Percentiles rank a stretch among this genome's conserved stretches.
Evolutionary conservation across 1,140 invertebrate genomes (phyloP).

Genomic region (Pachypeltis micranthus): DNA sequence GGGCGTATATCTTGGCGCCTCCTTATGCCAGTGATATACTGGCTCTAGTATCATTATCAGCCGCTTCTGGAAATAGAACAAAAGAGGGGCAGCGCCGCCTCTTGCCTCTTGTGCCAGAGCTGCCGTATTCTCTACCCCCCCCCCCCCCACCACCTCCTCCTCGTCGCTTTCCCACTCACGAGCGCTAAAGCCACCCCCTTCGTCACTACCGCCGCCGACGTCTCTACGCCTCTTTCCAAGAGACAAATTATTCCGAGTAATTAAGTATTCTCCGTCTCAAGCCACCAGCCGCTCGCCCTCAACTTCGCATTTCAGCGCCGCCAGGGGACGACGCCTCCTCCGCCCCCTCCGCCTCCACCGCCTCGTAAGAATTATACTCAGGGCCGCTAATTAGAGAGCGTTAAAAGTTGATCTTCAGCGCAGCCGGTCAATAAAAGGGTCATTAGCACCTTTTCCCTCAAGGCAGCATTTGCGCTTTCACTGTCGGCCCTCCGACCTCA

Average conservation of each 20-base stretch:
- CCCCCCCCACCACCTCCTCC: no score
- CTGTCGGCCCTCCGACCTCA: not conserved
- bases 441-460: slow-evolving; percentile 3
- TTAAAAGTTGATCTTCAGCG: slow-evolving; percentile 3
- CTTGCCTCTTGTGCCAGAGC: no score
- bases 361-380: slow-evolving; percentile 1
- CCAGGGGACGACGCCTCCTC: not conserved
- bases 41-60: slow-evolving; percentile 9
- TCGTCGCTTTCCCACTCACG: no score
- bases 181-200: not conserved
- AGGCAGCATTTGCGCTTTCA: not conserved
- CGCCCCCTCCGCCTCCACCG: not conserved
- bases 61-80: not conserved
- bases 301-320: not conserved
- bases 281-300: no score
- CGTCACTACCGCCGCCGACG: no score
- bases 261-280: slow-evolving; percentile 6
- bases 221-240: slow-evolving; percentile 2
- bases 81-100: no score
- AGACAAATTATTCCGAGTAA: slow-evolving; percentile 14
- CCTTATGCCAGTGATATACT: slow-evolving; percentile 9
- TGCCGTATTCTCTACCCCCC: no score
- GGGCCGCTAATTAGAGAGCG: slow-evolving; percentile 7
- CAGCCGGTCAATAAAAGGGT: slow-evolving; percentile 1
- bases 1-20: slow-evolving; percentile 13